phyloP scores from a whole-genome alignment of 2,797 vertebrate species.

The Ispidina picta region DNA sequence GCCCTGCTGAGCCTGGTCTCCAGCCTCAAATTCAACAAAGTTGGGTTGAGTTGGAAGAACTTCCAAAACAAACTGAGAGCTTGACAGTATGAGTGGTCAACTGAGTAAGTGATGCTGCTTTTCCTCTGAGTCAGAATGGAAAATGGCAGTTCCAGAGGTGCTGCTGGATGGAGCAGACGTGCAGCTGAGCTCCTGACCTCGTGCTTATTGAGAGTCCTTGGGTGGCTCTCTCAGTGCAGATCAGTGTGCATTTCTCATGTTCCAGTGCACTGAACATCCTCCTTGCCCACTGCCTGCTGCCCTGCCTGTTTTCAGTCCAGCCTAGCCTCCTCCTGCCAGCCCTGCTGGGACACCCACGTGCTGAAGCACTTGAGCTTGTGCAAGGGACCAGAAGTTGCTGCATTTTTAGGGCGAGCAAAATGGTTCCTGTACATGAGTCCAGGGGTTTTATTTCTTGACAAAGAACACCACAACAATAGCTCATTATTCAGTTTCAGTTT shows the following conservation, averaged over 20 bases:
- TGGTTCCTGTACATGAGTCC: neutral
- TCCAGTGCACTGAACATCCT: neutral
- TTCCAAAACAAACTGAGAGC: constrained; percentile 58
- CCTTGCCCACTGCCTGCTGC: neutral
- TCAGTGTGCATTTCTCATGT: neutral
- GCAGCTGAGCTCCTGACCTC: neutral
- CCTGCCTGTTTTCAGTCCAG: neutral
- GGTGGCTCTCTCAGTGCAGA: neutral
- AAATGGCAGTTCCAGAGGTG: constrained; percentile 37
- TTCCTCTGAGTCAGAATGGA: constrained; percentile 62
- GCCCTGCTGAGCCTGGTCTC: neutral
- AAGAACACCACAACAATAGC: constrained; percentile 31
- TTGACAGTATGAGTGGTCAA: constrained; percentile 31
- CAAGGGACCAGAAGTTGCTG: neutral
- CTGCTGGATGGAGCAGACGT: neutral
- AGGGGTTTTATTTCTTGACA: neutral
- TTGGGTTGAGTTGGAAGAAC: constrained; percentile 1
- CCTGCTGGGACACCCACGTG: fast-evolving
- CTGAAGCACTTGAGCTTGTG: neutral
- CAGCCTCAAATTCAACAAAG: constrained; percentile 52
- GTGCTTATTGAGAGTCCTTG: neutral
- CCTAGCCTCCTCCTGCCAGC: neutral
- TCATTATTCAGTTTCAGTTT: constrained; percentile 27
- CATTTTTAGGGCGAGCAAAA: neutral
- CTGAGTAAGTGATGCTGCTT: constrained; percentile 40